Percentiles rank a stretch among this genome's conserved stretches.
Conservation (phyloP, 30 jellyfish, hydroid and myxozoan genomes). For the Hydractinia echinata region DNA sequence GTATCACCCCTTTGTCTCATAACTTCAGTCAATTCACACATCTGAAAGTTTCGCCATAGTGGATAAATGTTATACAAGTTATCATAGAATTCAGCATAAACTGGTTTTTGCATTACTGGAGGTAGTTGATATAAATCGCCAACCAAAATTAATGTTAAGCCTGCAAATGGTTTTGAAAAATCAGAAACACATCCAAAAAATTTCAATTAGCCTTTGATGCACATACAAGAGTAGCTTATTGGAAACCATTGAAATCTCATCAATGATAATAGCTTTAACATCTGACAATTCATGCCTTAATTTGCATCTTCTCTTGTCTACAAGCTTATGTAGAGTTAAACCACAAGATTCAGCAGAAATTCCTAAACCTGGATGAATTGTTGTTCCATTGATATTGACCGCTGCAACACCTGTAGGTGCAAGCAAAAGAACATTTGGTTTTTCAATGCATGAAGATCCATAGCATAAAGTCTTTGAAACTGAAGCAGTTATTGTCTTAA, state of each 20-base stretch:
- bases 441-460: constrained; percentile 2
- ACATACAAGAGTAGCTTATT: constrained; percentile 18
- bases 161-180: constrained; percentile 29
- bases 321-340: constrained; percentile 3
- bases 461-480: constrained; percentile 15
- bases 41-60: constrained; percentile 11
- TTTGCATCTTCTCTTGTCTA: constrained; percentile 18
- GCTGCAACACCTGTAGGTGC: constrained; percentile 31
- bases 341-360: constrained; percentile 14
- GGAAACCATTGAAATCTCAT: constrained; percentile 8
- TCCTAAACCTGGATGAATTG: constrained; percentile 22
- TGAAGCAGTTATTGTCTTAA: constrained; percentile 22
- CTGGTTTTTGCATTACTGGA: not conserved
- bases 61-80: not conserved
- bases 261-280: constrained; percentile 26
- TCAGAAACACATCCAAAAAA: constrained; percentile 30
- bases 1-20: constrained; percentile 19
- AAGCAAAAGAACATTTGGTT: constrained; percentile 11
- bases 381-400: constrained; percentile 6
- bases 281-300: constrained; percentile 10
- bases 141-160: constrained; percentile 12
- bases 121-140: not conserved
- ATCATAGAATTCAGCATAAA: not conserved
- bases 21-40: constrained; percentile 39
- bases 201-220: constrained; percentile 16